A percentile compares a stretch with the other conserved stretches of the same genome.
Conservation (phyloP, 2,888 invertebrate species). For the Philereme transversata region DNA sequence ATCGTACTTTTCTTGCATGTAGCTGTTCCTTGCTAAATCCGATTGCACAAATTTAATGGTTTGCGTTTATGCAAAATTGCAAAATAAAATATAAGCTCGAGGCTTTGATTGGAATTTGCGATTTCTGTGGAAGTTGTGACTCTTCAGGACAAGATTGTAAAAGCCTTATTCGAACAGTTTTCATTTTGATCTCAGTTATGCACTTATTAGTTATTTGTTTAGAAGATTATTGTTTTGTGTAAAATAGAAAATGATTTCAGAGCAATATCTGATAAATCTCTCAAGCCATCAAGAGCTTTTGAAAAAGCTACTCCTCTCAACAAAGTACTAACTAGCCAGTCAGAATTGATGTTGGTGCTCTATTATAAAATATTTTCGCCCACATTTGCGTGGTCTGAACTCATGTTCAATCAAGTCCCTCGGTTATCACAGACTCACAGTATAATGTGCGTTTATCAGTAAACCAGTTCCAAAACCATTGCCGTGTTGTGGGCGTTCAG, state of each 20-base stretch:
- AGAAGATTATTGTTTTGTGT: too few relatives aligned
- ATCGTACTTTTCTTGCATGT: slow-evolving; percentile 15
- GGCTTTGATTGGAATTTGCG: slow-evolving; percentile 60
- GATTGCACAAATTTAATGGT: slow-evolving; percentile 16
- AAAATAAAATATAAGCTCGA: slow-evolving; percentile 16
- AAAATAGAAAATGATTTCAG: too few relatives aligned
- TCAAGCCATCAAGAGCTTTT: too few relatives aligned
- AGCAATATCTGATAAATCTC: too few relatives aligned
- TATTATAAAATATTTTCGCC: neutral
- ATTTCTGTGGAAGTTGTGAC: slow-evolving; percentile 50
- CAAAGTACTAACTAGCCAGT: too few relatives aligned
- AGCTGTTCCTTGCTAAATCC: slow-evolving; percentile 18
- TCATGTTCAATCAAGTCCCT: slow-evolving; percentile 5
- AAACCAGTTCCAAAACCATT: slow-evolving; percentile 35
- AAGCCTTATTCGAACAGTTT: too few relatives aligned
- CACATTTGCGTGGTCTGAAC: slow-evolving; percentile 1
- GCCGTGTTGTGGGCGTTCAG: slow-evolving; percentile 56
- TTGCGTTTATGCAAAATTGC: slow-evolving; percentile 20
- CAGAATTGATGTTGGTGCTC: neutral
- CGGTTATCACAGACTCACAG: slow-evolving; percentile 27
- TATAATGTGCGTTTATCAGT: slow-evolving; percentile 28
- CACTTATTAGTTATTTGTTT: neutral
- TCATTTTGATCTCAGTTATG: neutral
- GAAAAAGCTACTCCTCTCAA: too few relatives aligned
- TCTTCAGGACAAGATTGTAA: neutral